Evolutionary conservation across 2,113 vertebrate species (phyloP).

Genomic region (Dasyprocta punctata): DNA sequence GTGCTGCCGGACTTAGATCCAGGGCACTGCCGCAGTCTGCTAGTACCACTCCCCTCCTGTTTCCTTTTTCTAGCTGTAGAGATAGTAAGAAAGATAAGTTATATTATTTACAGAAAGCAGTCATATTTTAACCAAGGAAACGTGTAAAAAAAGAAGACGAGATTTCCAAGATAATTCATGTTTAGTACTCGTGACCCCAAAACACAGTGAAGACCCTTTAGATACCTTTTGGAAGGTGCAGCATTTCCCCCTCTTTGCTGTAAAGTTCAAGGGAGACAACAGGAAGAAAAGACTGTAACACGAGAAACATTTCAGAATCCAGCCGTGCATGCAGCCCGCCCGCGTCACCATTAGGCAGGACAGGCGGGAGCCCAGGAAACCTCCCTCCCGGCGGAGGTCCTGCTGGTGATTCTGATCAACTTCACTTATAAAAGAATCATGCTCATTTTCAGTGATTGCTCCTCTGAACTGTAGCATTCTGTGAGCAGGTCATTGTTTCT

Average conservation of each 20-base stretch:
- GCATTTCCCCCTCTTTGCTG: not conserved
- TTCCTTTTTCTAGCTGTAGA: conserved; percentile 9
- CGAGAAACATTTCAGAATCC: conserved; percentile 55
- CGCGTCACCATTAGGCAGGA: conserved; percentile 27
- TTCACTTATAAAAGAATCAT: conserved; percentile 40
- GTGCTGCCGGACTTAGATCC: not conserved
- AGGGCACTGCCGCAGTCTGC: not conserved
- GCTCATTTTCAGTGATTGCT: conserved; percentile 47
- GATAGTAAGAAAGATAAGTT: not conserved
- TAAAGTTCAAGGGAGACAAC: conserved; percentile 51
- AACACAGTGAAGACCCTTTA: not conserved
- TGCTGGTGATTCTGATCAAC: conserved; percentile 21
- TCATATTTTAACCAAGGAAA: not conserved
- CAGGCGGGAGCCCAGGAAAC: conserved; percentile 42
- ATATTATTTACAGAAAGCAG: not conserved
- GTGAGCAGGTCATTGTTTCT: not conserved
- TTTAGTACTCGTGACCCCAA: not conserved
- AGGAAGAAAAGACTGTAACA: conserved; percentile 65
- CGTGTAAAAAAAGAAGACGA: not conserved
- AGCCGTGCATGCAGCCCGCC: conserved; percentile 52
- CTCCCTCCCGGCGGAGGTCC: conserved; percentile 43
- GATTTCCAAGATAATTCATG: not conserved
- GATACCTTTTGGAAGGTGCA: not conserved
- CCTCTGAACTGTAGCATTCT: not conserved
- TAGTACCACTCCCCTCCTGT: not conserved